Conservation (phyloP, 2,888 invertebrate genomes). For the Dolomedes plantarius region DNA sequence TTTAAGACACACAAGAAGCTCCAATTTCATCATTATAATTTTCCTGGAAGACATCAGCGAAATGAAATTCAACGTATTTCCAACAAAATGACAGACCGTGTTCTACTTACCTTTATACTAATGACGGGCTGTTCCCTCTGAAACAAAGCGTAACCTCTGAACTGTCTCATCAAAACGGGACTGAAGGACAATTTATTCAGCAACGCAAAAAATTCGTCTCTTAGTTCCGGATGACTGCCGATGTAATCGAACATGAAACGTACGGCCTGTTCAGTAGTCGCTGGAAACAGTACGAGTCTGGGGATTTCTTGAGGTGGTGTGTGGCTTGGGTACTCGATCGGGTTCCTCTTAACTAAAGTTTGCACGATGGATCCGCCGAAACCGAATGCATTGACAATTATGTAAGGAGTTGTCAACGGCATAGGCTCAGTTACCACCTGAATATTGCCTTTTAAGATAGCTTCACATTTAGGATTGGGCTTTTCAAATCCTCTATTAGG, state of each 20-base stretch:
- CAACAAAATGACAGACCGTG: no score
- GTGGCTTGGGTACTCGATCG: not conserved
- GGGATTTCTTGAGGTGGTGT: conserved; percentile 4
- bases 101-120: conserved; percentile 36
- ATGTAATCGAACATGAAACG: conserved; percentile 27
- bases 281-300: conserved; percentile 29
- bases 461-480: conserved; percentile 79
- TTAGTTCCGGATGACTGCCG: not conserved
- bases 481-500: conserved; percentile 79
- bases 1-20: no score
- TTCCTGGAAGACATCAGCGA: no score
- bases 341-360: conserved; percentile 74
- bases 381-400: conserved; percentile 80
- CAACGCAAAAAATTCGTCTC: conserved; percentile 44
- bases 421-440: conserved; percentile 76
- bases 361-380: conserved; percentile 79
- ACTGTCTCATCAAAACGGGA: conserved; percentile 17
- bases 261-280: conserved; percentile 37
- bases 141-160: conserved; percentile 54
- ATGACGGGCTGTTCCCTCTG: not conserved
- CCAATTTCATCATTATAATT: no score
- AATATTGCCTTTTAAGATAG: conserved; percentile 80
- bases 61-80: no score
- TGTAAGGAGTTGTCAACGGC: conserved; percentile 77
- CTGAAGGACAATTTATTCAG: conserved; percentile 37